Evolutionary conservation across 2,113 vertebrate species (phyloP).

Genomic region (Cryptomyrus ogoouensis): DNA sequence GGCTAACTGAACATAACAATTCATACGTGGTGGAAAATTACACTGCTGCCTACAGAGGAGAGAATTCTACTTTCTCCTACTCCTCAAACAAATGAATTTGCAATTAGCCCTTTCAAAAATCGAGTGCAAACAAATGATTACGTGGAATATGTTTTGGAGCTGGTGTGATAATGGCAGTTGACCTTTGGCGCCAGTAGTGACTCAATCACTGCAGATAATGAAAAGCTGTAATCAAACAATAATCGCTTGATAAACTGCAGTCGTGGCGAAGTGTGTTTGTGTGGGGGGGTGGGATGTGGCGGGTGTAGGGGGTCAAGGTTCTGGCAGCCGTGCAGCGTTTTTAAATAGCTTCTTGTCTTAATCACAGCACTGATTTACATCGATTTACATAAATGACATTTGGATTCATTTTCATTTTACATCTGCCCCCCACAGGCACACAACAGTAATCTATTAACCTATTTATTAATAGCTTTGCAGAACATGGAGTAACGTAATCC

Average conservation of each 20-base stretch:
- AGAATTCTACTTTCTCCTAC: conserved; percentile 42
- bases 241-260: conserved; percentile 74
- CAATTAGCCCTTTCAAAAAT: conserved; percentile 66
- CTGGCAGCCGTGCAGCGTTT: conserved; percentile 50
- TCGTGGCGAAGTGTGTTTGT: conserved; percentile 18
- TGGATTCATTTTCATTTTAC: conserved; percentile 64
- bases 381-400: conserved; percentile 67
- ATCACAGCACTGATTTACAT: conserved; percentile 65
- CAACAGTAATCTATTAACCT: conserved; percentile 1
- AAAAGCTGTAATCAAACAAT: conserved; percentile 75
- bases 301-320: conserved; percentile 46
- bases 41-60: neutral
- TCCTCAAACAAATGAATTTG: conserved; percentile 71
- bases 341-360: conserved; percentile 65
- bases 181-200: conserved; percentile 67
- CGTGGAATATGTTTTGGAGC: conserved; percentile 59
- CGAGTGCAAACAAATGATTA: conserved; percentile 56
- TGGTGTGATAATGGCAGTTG: conserved; percentile 62
- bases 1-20: conserved; percentile 6
- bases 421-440: neutral
- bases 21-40: conserved; percentile 16
- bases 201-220: conserved; percentile 74
- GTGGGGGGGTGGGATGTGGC: conserved; percentile 10
- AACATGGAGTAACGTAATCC: neutral
- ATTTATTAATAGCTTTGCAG: neutral